Percentiles rank a stretch among this genome's conserved stretches.
These are phyloP conservation scores for Characodon lateralis DNA, from an alignment of 2,797 vertebrate species.

Conservation along the genomic window DNA sequence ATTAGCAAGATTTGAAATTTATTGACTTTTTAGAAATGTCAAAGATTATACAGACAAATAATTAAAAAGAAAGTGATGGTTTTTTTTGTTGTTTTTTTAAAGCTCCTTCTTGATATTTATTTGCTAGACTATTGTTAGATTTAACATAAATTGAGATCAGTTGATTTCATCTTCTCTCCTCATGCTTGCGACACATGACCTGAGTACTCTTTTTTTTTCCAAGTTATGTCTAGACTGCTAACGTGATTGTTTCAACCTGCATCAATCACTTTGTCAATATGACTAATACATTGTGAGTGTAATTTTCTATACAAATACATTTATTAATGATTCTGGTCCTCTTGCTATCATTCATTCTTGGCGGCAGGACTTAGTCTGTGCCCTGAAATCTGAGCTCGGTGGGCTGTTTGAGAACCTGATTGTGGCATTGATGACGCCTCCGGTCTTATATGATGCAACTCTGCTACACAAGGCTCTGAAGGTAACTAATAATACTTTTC, in stretches of 20 bases:
- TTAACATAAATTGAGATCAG: neutral
- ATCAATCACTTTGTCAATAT: neutral
- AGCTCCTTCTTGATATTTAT: too few species aligned
- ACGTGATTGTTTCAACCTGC: neutral
- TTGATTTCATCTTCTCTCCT: neutral
- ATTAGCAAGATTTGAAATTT: neutral
- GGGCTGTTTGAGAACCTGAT: conserved; percentile 91
- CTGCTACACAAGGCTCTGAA: conserved; percentile 92
- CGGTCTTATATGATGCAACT: conserved; percentile 84
- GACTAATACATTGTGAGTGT: neutral
- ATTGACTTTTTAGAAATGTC: neutral
- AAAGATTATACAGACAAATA: neutral
- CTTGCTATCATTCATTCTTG: conserved; percentile 16
- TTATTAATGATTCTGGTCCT: conserved; percentile 7
- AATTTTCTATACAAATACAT: conserved; percentile 2
- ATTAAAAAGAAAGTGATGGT: neutral
- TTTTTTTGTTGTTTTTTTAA: too few species aligned
- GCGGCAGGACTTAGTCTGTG: conserved; percentile 87
- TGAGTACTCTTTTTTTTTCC: neutral
- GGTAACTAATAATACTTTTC: conserved; percentile 72
- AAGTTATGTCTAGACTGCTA: neutral
- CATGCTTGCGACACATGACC: neutral
- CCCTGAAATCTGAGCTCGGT: conserved; percentile 91
- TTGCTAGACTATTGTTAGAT: too few species aligned
- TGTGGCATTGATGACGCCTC: conserved; percentile 89